Conservation (phyloP, 2,888 invertebrate genomes). For the Hirtodrosophila duncani region DNA sequence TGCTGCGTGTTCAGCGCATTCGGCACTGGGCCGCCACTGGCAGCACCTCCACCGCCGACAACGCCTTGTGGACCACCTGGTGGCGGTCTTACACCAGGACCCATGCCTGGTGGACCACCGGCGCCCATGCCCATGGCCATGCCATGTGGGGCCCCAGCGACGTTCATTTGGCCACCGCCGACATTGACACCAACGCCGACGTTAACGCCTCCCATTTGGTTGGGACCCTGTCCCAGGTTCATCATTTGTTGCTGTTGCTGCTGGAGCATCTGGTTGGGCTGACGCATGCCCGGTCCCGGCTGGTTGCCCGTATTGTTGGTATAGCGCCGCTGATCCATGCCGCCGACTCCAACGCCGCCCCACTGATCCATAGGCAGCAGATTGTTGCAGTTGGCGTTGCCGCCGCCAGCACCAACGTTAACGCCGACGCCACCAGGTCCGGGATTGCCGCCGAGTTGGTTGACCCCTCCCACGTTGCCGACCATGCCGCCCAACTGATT, state of each 20-base stretch:
- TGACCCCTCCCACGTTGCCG: conserved; percentile 63
- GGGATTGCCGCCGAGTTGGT: conserved; percentile 69
- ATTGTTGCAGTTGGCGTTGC: conserved; percentile 74
- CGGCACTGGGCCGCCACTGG: conserved; percentile 73
- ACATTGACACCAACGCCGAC: conserved; percentile 63
- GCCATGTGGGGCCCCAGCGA: conserved; percentile 43
- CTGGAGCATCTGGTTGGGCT: conserved; percentile 79
- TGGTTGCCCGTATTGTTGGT: conserved; percentile 41
- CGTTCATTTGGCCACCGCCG: conserved; percentile 26
- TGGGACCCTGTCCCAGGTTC: conserved; percentile 29
- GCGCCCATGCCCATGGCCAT: conserved; percentile 67
- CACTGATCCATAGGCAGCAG: conserved; percentile 81
- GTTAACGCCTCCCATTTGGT: conserved; percentile 58
- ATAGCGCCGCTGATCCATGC: conserved; percentile 77
- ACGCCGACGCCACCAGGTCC: conserved; percentile 53
- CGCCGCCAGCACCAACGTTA: conserved; percentile 51
- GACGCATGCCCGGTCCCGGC: conserved; percentile 75
- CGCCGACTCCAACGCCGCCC: conserved; percentile 75
- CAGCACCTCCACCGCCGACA: conserved; percentile 60
- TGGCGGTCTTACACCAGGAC: conserved; percentile 77
- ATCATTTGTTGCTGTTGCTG: conserved; percentile 75
- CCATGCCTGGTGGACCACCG: conserved; percentile 25
- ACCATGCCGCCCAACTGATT: conserved; percentile 60
- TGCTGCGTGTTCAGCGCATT: conserved; percentile 79
- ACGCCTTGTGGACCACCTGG: conserved; percentile 42